A percentile compares a stretch with the other conserved stretches of the same genome.
Conservation (phyloP, 2,888 invertebrate genomes). For the Adelphocoris suturalis region DNA sequence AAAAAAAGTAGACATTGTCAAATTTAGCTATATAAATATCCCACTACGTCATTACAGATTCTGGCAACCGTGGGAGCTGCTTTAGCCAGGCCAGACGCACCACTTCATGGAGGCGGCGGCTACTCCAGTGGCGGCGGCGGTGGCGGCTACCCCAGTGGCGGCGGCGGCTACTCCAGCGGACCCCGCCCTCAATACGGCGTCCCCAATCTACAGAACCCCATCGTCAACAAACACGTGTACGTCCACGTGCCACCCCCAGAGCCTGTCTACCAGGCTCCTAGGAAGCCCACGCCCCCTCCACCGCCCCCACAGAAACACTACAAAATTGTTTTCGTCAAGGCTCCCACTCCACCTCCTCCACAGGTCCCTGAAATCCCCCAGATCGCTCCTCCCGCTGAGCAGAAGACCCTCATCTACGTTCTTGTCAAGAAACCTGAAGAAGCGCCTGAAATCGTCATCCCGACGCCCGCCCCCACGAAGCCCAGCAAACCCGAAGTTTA, state of each 20-base stretch:
- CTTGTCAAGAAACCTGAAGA: constrained; percentile 93
- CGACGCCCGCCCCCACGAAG: constrained; percentile 90
- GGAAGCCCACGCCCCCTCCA: constrained; percentile 78
- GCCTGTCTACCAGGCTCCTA: constrained; percentile 84
- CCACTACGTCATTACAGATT: constrained; percentile 76
- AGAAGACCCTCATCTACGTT: constrained; percentile 93
- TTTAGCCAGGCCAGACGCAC: constrained; percentile 76
- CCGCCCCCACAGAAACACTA: constrained; percentile 88
- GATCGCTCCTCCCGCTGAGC: constrained; percentile 90
- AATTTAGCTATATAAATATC: too few relatives aligned
- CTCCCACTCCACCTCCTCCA: constrained; percentile 80
- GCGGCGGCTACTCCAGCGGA: constrained; percentile 77
- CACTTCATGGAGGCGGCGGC: constrained; percentile 77
- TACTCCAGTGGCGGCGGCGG: not conserved
- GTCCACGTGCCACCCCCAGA: constrained; percentile 94
- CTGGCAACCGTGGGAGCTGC: constrained; percentile 77
- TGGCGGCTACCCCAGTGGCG: too few relatives aligned
- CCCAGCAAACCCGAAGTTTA: constrained; percentile 94
- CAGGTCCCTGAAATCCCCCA: constrained; percentile 80
- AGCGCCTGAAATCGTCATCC: constrained; percentile 88
- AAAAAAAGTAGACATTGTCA: too few relatives aligned
- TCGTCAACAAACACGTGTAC: constrained; percentile 93
- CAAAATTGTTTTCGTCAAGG: constrained; percentile 91
- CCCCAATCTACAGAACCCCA: constrained; percentile 83
- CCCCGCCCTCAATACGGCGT: constrained; percentile 86